phyloP scores from a whole-genome alignment of 2,797 vertebrate genomes.

The Linurgus olivaceus region DNA sequence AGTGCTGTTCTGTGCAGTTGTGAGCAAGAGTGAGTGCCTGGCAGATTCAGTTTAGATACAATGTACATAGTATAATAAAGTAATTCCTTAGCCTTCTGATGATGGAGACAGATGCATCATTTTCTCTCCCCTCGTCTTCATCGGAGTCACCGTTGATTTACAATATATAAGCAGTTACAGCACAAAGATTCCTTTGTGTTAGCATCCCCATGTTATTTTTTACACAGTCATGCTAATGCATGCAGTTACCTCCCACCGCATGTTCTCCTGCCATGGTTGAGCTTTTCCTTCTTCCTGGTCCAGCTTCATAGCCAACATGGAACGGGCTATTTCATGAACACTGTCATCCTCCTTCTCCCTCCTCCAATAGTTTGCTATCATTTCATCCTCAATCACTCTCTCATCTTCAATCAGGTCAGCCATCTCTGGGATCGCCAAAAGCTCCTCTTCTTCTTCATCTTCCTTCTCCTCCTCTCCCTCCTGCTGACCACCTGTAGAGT shows the following conservation, averaged over 20 bases:
- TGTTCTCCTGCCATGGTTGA: background rate
- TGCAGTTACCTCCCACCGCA: conserved; percentile 74
- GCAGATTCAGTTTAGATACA: too few relatives aligned
- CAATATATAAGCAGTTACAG: background rate
- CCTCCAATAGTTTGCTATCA: conserved; percentile 1
- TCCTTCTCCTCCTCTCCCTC: conserved; percentile 59
- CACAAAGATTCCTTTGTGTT: background rate
- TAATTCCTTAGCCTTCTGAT: too few relatives aligned
- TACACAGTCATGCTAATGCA: background rate
- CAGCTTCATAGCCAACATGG: conserved; percentile 82
- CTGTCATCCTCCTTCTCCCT: conserved; percentile 52
- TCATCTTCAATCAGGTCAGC: conserved; percentile 89
- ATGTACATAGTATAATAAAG: too few relatives aligned
- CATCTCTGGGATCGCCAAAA: conserved; percentile 85
- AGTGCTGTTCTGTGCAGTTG: too few relatives aligned
- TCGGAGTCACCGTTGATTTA: too few relatives aligned
- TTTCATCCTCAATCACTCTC: conserved; percentile 83
- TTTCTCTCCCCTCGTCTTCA: too few relatives aligned
- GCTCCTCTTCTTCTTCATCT: conserved; percentile 69
- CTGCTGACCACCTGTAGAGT: conserved; percentile 1
- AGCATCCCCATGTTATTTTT: background rate
- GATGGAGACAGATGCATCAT: too few relatives aligned
- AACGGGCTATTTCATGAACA: conserved; percentile 58
- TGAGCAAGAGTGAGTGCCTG: too few relatives aligned
- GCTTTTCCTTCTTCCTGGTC: conserved; percentile 26